Evolutionary conservation across 2,797 vertebrate genomes (phyloP).

Genomic region (Melanotaenia parkinsoni): DNA sequence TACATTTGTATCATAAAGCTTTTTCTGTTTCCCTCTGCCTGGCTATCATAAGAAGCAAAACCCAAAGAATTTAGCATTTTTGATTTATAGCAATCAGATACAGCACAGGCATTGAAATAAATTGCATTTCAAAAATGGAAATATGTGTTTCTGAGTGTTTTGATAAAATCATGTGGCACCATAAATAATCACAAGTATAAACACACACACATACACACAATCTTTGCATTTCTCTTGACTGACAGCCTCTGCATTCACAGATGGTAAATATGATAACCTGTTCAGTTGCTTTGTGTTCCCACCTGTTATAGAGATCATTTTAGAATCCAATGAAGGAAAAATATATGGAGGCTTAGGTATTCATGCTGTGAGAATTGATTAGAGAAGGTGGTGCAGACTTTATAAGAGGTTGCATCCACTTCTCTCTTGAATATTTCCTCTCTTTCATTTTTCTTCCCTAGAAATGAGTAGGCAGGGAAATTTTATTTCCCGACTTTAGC

Average conservation of each 20-base stretch:
- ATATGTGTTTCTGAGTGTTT: slow-evolving; percentile 48
- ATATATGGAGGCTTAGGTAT: slow-evolving; percentile 50
- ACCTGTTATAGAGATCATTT: slow-evolving; percentile 57
- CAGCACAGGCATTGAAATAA: slow-evolving; percentile 37
- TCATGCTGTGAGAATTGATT: slow-evolving; percentile 36
- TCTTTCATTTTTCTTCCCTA: slow-evolving; percentile 41
- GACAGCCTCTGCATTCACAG: slow-evolving; percentile 55
- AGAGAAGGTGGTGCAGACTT: slow-evolving; percentile 53
- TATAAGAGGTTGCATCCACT: slow-evolving; percentile 42
- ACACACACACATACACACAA: slow-evolving; percentile 18
- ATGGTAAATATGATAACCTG: slow-evolving; percentile 61
- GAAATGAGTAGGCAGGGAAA: slow-evolving; percentile 39
- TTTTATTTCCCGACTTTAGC: slow-evolving; percentile 45
- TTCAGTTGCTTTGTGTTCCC: slow-evolving; percentile 61
- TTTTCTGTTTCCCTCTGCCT: background rate
- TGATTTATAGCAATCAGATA: slow-evolving; percentile 27
- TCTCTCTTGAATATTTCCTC: slow-evolving; percentile 36
- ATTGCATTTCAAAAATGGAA: slow-evolving; percentile 26
- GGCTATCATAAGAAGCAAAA: background rate
- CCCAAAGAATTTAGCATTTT: slow-evolving; percentile 15
- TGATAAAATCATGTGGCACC: slow-evolving; percentile 22
- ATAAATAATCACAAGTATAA: slow-evolving; percentile 59
- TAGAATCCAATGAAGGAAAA: slow-evolving; percentile 53
- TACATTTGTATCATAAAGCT: background rate
- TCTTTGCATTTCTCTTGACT: slow-evolving; percentile 35